Evolutionary conservation across 2,113 vertebrate genomes (phyloP).

Genomic region (Dromas ardeola): DNA sequence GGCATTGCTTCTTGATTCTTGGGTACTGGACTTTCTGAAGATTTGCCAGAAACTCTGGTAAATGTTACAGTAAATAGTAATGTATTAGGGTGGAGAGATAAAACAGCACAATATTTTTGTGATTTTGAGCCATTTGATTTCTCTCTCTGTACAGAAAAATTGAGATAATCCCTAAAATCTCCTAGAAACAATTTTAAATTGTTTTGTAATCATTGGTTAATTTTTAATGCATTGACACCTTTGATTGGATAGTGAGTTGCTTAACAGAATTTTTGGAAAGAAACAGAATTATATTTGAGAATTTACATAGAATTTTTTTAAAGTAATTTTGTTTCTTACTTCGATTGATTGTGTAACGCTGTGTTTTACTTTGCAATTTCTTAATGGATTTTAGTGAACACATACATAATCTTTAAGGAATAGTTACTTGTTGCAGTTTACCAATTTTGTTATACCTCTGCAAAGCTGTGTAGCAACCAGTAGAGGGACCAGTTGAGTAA

Average conservation of each 20-base stretch:
- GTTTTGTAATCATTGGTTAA: background rate
- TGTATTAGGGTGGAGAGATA: background rate
- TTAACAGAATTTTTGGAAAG: background rate
- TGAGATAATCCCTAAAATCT: background rate
- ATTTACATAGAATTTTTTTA: background rate
- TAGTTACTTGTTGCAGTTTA: background rate
- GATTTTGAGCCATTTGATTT: background rate
- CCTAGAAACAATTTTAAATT: background rate
- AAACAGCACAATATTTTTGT: background rate
- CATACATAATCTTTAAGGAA: background rate
- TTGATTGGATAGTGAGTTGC: background rate
- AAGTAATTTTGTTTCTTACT: background rate
- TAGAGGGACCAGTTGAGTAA: constrained; percentile 35
- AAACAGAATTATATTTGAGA: background rate
- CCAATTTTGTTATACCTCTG: background rate
- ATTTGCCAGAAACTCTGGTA: background rate
- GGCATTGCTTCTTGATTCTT: background rate
- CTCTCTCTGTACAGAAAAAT: background rate
- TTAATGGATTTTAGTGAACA: background rate
- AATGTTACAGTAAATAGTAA: background rate
- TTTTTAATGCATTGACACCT: background rate
- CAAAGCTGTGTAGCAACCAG: background rate
- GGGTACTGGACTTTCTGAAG: background rate
- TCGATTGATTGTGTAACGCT: background rate
- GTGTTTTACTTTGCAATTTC: background rate